Evolutionary conservation across 2,797 vertebrate genomes (phyloP).

Genomic region (Pseudotriccus pelzelni): DNA sequence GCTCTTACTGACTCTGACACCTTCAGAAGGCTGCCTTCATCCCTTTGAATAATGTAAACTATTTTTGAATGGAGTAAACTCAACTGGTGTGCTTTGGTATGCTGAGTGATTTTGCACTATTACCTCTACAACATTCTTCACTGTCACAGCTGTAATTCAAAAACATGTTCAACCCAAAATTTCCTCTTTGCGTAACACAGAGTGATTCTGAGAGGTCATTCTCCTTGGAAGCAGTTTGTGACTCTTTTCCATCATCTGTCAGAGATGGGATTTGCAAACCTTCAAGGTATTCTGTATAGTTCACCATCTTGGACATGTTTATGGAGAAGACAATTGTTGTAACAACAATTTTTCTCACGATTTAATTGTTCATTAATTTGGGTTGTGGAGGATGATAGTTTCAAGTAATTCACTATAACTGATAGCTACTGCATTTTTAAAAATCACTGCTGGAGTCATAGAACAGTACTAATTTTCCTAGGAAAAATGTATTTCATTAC

Average conservation of each 20-base stretch:
- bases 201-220: not conserved
- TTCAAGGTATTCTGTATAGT: not conserved
- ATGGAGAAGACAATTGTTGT: not conserved
- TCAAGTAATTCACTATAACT: not conserved
- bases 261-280: not conserved
- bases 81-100: not conserved
- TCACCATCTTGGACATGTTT: not conserved
- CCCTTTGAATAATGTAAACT: not conserved
- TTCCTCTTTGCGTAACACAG: not conserved
- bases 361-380: not conserved
- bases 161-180: not conserved
- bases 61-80: not conserved
- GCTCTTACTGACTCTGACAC: not conserved
- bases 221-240: not conserved
- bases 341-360: not conserved
- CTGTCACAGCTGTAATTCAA: not conserved
- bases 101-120: not conserved
- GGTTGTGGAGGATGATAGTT: not conserved
- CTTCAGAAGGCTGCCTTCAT: not conserved
- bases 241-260: not conserved
- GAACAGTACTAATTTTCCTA: not conserved
- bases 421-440: not conserved
- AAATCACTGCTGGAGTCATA: not conserved
- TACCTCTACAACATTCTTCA: not conserved
- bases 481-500: not conserved